These are phyloP conservation scores for Atrichornis clamosus DNA, from an alignment of 2,113 vertebrate genomes.

Conservation along the genomic window DNA sequence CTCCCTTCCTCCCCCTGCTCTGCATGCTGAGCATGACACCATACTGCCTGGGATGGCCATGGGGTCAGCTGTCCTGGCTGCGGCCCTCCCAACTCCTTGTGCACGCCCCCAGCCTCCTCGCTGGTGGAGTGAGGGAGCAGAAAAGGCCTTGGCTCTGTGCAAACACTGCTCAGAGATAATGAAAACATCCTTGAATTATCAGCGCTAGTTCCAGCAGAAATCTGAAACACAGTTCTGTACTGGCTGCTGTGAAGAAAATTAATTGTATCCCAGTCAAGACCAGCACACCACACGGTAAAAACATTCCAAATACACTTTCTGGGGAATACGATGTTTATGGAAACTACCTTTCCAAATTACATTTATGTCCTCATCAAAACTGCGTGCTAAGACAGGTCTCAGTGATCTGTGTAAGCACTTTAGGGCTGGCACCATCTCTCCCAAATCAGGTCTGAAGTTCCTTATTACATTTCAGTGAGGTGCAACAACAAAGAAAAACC, in stretches of 20 bases:
- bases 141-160: not conserved
- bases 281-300: not conserved
- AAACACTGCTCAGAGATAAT: not conserved
- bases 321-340: not conserved
- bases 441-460: not conserved
- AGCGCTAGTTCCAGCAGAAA: not conserved
- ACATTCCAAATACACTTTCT: not conserved
- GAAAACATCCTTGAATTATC: not conserved
- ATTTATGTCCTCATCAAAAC: not conserved
- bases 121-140: not conserved
- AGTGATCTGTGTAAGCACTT: not conserved
- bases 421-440: not conserved
- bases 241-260: not conserved
- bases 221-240: not conserved
- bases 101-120: not conserved
- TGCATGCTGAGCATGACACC: not conserved
- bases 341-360: not conserved
- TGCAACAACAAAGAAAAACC: not conserved
- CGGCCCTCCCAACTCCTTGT: not conserved
- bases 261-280: not conserved
- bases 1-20: not conserved
- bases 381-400: not conserved
- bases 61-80: not conserved
- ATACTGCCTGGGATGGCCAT: fast-evolving
- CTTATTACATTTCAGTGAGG: not conserved